phyloP scores from a whole-genome alignment of 2,888 invertebrate genomes.

The Byasa hedistus region DNA sequence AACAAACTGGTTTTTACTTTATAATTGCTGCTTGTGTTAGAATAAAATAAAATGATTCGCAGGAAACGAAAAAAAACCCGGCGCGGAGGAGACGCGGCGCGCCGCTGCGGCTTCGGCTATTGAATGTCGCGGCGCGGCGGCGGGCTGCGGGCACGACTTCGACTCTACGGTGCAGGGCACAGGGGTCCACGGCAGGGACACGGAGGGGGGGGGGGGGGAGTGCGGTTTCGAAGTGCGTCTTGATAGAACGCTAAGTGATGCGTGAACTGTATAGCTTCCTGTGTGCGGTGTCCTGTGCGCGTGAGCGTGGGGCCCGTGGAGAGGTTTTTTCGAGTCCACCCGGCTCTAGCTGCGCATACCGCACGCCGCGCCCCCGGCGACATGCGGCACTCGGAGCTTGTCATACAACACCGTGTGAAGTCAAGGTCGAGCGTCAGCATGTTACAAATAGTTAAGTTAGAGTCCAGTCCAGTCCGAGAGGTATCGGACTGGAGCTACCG shows the following conservation, averaged over 20 bases:
- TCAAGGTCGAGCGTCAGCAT: no score
- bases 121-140: conserved; percentile 12
- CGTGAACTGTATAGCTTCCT: conserved; percentile 19
- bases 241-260: conserved; percentile 18
- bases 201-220: neutral
- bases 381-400: no score
- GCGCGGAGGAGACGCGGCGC: conserved; percentile 14
- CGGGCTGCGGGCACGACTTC: neutral
- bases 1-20: no score
- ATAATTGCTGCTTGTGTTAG: no score
- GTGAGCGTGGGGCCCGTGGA: neutral
- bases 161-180: neutral
- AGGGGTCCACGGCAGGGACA: neutral
- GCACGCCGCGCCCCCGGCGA: no score
- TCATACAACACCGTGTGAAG: no score
- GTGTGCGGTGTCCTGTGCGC: neutral
- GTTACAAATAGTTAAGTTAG: no score
- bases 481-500: no score
- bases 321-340: no score
- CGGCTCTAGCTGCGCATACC: no score
- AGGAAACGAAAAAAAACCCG: conserved; percentile 1
- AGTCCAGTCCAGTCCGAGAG: no score
- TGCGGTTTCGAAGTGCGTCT: conserved; percentile 26
- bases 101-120: conserved; percentile 25
- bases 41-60: neutral